Base-by-base conservation (phyloP, 1,140 invertebrate genomes). In the Lordiphosa clarofinis region DNA sequence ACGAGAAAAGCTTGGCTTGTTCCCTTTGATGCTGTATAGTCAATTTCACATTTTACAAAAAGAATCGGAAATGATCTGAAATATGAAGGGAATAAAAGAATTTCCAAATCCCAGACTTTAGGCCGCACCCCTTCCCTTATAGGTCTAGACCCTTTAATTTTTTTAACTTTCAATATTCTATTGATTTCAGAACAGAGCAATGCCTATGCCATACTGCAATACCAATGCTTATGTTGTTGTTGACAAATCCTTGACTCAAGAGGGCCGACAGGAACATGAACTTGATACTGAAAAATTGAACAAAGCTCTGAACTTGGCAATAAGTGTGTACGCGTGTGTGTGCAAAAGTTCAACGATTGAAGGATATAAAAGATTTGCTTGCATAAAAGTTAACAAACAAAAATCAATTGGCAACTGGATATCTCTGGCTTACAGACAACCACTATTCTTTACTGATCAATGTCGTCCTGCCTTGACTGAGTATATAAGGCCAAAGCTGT, bases 311-410 rank as follows among this genome's bases (percentile, higher is more conserved):
- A 63, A 59, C 50, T 44, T 68, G 46, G 31, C 28, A 52, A 52
- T 39, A n/a, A 61, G 19, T 42, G 33, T 37, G 11, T 4, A 4
- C 1, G 15, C 28, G 28, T 11, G 12, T 33, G 35, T 43, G 6
- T 43, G 12, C 13, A 11, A 31, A 13, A 10, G 15, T 11, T 7
- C 19, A 7, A 7, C 28, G 52, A 35, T 31, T 49, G 52, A 21
- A 40, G 36, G 54, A 35, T 56, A 31, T 35, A 42, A 59, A 57
- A 56, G 74, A 79, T 65, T 65, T 79, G 70, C 69, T 73, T 79
- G 69, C 69, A 65, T 73, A 61, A 69, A 69, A 79, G 69, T 79
- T 79, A 60, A 44, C 74, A 60, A 73, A 73, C 74, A 61, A 79
- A 78, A 73, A 78, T 79, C 73, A 79, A 78, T 78, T 58, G 24